Base-by-base conservation (phyloP, 2,888 invertebrate species). In the Hyposoter didymator region DNA sequence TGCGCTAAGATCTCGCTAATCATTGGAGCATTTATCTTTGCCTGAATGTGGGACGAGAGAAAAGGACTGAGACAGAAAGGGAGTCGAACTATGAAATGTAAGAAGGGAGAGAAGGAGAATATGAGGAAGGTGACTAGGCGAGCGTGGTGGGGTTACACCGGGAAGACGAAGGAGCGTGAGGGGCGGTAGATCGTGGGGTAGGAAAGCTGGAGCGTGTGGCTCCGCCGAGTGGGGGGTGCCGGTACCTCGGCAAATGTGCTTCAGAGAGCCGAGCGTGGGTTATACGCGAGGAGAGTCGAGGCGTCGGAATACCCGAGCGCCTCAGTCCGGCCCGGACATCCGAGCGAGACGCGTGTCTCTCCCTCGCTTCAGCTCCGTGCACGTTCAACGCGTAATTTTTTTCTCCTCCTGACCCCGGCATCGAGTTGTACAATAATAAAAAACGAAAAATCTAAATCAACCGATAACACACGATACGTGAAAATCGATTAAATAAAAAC, bases 261-360 rank as follows among this genome's bases (percentile, higher is more conserved):
- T 87, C 66, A 62, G 84, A 79, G 80, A 79, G 80, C 89, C 89
- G 91, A 85, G 84, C 84, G 78, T 82, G 75, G 79, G 79, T 76
- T 79, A 82, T 75, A 79, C 82, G 82, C 80, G 73, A 72, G 59
- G 75, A 67, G 74, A 87, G 87, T 89, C 89, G 91, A 88, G 87
- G 89, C 87, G 89, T 88, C 87, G 89, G 93, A 93, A 92, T 92
- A 90, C 90, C 91, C 91, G 90, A 92, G 90, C 88, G 89, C 88
- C 89, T 93, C 93, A 93, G 93, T 93, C 92, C 93, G 91, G 91
- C 91, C 93, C 93, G 93, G 93, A 92, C 93, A 90, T 91, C 91
- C 91, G 91, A 92, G 90, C 91, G 91, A 91, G 91, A 90, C 90
- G 91, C 88, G 87, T 88, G 90, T 84, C 80, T 84, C 80, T 55